These are phyloP conservation scores for Chymomyza caudatula DNA, from an alignment of 2,888 invertebrate species.

Conservation along the genomic window DNA sequence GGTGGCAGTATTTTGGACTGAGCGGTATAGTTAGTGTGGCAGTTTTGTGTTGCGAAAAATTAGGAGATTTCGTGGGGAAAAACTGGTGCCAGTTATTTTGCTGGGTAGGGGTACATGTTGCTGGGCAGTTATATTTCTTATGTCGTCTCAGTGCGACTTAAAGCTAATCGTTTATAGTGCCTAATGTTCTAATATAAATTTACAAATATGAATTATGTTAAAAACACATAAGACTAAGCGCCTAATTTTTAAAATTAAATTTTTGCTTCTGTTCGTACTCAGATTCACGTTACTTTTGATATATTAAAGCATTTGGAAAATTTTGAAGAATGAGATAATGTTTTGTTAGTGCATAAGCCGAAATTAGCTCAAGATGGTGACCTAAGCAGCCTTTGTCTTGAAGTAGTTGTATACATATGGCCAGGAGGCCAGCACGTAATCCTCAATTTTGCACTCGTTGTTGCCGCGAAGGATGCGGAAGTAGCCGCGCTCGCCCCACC, in stretches of 20 bases:
- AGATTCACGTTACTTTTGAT: conserved; percentile 3
- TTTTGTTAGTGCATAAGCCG: conserved; percentile 55
- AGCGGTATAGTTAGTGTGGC: conserved; percentile 43
- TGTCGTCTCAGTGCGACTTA: conserved; percentile 52
- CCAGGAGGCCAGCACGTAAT: conserved; percentile 90
- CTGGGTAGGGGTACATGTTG: background rate
- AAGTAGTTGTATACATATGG: conserved; percentile 76
- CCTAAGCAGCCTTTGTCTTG: conserved; percentile 51
- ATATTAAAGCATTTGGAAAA: conserved; percentile 55
- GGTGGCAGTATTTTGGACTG: conserved; percentile 48
- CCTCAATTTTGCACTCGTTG: conserved; percentile 94
- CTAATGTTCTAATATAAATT: conserved; percentile 62
- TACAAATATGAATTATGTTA: conserved; percentile 46
- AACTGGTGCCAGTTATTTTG: conserved; percentile 1
- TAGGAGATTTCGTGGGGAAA: conserved; percentile 21
- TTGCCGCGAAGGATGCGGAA: conserved; percentile 91
- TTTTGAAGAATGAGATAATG: conserved; percentile 63
- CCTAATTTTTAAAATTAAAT: conserved; percentile 47
- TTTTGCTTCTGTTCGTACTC: background rate
- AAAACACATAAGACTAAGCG: conserved; percentile 39
- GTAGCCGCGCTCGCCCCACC: conserved; percentile 95
- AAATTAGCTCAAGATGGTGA: conserved; percentile 37
- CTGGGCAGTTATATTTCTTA: conserved; percentile 38
- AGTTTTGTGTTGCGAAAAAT: conserved; percentile 48
- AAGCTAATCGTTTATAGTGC: conserved; percentile 58